These are phyloP conservation scores for Ctenomys sociabilis DNA, from an alignment of 2,113 vertebrate species.

Conservation along the genomic window DNA sequence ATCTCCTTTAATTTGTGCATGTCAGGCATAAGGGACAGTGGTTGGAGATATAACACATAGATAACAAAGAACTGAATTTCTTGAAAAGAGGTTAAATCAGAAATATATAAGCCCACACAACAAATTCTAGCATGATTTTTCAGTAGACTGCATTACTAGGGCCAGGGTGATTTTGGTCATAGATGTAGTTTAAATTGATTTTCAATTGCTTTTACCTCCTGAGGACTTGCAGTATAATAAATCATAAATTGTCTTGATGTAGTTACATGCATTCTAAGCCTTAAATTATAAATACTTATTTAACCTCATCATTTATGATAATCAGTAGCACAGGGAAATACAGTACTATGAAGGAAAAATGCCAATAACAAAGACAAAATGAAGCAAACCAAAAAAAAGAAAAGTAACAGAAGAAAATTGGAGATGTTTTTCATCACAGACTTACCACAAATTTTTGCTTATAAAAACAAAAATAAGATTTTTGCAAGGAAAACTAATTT, in stretches of 20 bases:
- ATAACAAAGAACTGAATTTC: neutral
- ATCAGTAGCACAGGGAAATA: neutral
- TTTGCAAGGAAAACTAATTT: neutral
- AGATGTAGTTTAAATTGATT: neutral
- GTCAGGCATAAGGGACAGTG: neutral
- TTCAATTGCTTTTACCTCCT: neutral
- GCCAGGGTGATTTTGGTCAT: neutral
- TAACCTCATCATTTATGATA: neutral
- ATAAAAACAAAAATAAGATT: neutral
- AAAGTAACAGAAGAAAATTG: neutral
- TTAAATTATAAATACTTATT: neutral
- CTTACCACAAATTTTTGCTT: neutral
- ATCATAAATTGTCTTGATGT: neutral
- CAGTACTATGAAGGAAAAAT: neutral
- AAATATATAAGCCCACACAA: neutral
- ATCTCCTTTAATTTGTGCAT: neutral
- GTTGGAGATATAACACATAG: neutral
- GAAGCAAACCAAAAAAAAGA: neutral
- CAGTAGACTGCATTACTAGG: neutral
- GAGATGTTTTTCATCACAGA: neutral
- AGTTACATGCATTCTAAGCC: neutral
- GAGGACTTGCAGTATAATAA: neutral
- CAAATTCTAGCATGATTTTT: conserved; percentile 4
- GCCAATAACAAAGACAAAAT: neutral
- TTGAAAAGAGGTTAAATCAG: neutral